Evolutionary conservation across 2,113 vertebrate genomes (phyloP), one percentile per base, ranked within the genome.

Genomic region (Equus quagga): DNA sequence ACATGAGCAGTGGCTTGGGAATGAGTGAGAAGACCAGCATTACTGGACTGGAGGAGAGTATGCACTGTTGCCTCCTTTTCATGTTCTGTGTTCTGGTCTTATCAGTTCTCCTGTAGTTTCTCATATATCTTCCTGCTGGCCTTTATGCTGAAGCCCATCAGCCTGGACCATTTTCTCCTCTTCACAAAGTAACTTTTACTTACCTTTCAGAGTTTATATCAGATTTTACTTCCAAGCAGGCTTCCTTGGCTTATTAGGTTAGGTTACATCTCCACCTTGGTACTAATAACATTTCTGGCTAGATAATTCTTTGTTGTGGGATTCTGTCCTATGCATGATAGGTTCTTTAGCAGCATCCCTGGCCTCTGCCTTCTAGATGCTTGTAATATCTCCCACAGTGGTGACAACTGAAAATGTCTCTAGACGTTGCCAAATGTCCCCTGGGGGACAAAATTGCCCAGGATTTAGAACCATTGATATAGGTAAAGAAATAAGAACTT

Each of bases 261-360:
- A 95, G 87, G 13, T 72, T 95, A 62, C 13, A 23, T 94, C 33
- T 94, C 33, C 69, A 64, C 31, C 26, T 94, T 88, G 67, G 13
- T 58, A 62, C 28, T 84, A 12, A 31, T 87, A 23, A 65, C 19
- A 79, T 79, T 94, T 91, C 78, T 44, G 56, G 44, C 17, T 36
- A n/a, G n/a, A 51, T 72, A 58, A 46, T 97, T 70, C 18, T 67
- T 90, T 72, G n/a, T 89, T 89, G 14, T n/a, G 9, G 56, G 36
- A 49, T 3, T 79, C 5, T 89, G 44, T 83, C 64, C 24, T 67
- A 36, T 94, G 44, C 23, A n/a, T 81, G 82, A 64, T 12, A 62
- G 26, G 31, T n/a, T 56, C 23, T 46, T 79, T 56, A 56, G 23
- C 36, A 62, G 23, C n/a, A 89, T 51, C 17, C 24, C 19, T 78